These are phyloP conservation scores for Protobothrops flavoviridis DNA, from an alignment of 2,113 vertebrate species.

Conservation along the genomic window DNA sequence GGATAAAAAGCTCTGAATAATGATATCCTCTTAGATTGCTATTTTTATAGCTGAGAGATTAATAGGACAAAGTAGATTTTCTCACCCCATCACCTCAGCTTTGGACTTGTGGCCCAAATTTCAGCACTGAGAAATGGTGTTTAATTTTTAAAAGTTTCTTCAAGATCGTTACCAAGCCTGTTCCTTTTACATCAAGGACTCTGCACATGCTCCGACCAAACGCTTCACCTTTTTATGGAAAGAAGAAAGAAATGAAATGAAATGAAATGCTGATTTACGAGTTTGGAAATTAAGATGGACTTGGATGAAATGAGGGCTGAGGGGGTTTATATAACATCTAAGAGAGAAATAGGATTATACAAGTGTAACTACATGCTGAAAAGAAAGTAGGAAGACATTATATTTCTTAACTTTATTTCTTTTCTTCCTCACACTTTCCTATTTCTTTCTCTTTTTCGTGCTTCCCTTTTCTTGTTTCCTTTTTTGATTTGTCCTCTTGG, in stretches of 20 bases:
- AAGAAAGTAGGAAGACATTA: not conserved
- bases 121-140: not conserved
- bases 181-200: not conserved
- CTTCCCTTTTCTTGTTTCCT: not conserved
- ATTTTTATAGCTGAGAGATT: slow-evolving; percentile 32
- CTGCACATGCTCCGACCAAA: not conserved
- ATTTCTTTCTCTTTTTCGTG: not conserved
- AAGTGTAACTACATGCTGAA: not conserved
- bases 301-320: not conserved
- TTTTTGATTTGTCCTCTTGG: not conserved
- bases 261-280: not conserved
- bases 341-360: not conserved
- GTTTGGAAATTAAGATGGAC: not conserved
- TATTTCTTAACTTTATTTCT: not conserved
- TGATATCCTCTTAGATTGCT: slow-evolving; percentile 36
- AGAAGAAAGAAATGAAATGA: not conserved
- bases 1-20: slow-evolving; percentile 18
- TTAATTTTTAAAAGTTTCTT: not conserved
- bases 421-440: not conserved
- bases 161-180: not conserved
- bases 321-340: not conserved
- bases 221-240: no score
- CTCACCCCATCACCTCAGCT: not conserved
- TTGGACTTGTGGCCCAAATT: not conserved
- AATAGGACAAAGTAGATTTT: not conserved